Evolutionary conservation across 2,797 vertebrate genomes (phyloP).

Genomic region (Meda fulgida): DNA sequence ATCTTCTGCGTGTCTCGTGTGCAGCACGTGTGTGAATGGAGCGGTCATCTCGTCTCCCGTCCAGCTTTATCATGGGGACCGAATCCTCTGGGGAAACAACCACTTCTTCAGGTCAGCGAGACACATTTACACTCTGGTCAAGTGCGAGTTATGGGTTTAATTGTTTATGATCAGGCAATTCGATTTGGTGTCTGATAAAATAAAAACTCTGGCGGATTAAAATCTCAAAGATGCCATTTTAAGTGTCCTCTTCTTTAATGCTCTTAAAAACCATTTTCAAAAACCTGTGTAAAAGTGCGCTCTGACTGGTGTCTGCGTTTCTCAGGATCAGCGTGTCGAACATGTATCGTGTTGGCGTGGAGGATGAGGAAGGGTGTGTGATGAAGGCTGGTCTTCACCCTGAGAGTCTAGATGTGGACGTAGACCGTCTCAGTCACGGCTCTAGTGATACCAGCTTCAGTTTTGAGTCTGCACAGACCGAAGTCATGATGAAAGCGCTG

Average conservation of each 20-base stretch:
- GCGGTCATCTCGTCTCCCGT: conserved; percentile 77
- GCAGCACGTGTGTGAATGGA: conserved; percentile 93
- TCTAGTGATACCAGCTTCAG: conserved; percentile 90
- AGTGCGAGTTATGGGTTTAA: not conserved
- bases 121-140: not conserved
- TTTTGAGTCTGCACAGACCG: conserved; percentile 93
- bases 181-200: not conserved
- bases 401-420: conserved; percentile 85
- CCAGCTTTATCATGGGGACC: conserved; percentile 90
- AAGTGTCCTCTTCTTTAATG: not conserved
- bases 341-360: conserved; percentile 60
- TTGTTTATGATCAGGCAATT: not conserved
- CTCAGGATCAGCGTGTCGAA: conserved; percentile 89
- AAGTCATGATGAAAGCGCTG: conserved; percentile 95
- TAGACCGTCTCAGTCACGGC: conserved; percentile 84
- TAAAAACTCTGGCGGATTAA: not conserved
- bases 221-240: not conserved
- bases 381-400: conserved; percentile 77
- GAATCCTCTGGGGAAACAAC: conserved; percentile 97
- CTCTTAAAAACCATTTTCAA: not conserved
- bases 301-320: not conserved
- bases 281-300: not conserved
- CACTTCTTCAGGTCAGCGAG: conserved; percentile 92
- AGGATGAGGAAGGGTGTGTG: conserved; percentile 79
- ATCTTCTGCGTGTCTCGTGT: not conserved